Evolutionary conservation across 1,140 invertebrate genomes (phyloP).

Genomic region (Nautilus pompilius): DNA sequence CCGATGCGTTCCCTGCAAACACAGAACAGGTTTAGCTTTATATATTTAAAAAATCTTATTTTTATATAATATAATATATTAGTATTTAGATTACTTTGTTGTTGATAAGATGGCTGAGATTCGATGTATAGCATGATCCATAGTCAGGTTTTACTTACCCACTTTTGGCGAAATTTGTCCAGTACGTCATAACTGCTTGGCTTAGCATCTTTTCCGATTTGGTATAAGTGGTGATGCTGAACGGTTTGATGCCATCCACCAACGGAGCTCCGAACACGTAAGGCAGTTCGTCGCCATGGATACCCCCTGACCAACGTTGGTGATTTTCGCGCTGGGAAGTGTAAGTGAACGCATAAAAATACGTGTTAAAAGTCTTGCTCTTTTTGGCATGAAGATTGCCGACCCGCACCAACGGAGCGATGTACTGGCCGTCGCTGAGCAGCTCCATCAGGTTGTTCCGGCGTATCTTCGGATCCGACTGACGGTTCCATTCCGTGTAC

Average conservation of each 20-base stretch:
- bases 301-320: slow-evolving; percentile 66
- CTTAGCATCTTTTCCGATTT: slow-evolving; percentile 83
- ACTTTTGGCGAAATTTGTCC: slow-evolving; percentile 96
- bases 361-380: slow-evolving; percentile 43
- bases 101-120: too few species aligned
- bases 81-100: too few species aligned
- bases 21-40: too few species aligned
- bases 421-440: slow-evolving; percentile 81
- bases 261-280: slow-evolving; percentile 90
- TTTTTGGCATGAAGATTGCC: slow-evolving; percentile 80
- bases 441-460: slow-evolving; percentile 89
- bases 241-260: slow-evolving; percentile 73
- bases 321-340: slow-evolving; percentile 88
- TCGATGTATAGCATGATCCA: too few species aligned
- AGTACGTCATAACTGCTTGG: slow-evolving; percentile 89
- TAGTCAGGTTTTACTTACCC: slow-evolving; percentile 74
- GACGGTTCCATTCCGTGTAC: slow-evolving; percentile 62
- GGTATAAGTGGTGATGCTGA: slow-evolving; percentile 79
- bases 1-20: too few species aligned
- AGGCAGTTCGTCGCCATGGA: slow-evolving; percentile 88
- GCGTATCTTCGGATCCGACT: slow-evolving; percentile 66
- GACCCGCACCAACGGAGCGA: slow-evolving; percentile 87
- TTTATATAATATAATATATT: too few species aligned
- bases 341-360: slow-evolving; percentile 61
- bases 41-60: too few species aligned